Conservation (phyloP, 2,113 vertebrate species). For the Oryzias javanicus region DNA sequence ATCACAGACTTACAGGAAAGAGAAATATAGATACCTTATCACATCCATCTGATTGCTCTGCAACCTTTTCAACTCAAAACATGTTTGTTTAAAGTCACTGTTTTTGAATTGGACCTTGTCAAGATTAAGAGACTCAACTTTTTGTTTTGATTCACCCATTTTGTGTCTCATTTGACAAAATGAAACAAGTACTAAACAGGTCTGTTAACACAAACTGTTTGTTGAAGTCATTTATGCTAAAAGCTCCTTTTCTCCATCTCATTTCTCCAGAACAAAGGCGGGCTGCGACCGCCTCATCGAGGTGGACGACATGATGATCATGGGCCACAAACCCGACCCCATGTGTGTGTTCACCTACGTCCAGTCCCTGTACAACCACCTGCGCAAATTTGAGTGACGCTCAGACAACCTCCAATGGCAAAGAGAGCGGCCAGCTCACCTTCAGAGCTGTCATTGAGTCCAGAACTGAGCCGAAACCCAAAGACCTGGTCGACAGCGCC, state of each 20-base stretch:
- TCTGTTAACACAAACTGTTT: too few relatives aligned
- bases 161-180: background rate
- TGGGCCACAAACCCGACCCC: constrained; percentile 95
- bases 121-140: background rate
- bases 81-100: constrained; percentile 12
- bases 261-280: constrained; percentile 82
- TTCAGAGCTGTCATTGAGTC: background rate
- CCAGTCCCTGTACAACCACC: constrained; percentile 95
- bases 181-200: too few relatives aligned
- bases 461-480: background rate
- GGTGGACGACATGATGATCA: constrained; percentile 98
- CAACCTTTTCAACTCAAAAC: constrained; percentile 1
- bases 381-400: constrained; percentile 89
- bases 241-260: background rate
- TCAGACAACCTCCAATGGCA: background rate
- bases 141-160: background rate
- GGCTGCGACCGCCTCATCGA: constrained; percentile 95
- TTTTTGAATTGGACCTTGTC: constrained; percentile 6
- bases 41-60: background rate
- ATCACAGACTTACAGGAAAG: constrained; percentile 10
- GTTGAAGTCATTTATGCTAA: too few relatives aligned
- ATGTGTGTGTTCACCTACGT: constrained; percentile 99
- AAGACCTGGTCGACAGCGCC: too few relatives aligned
- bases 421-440: background rate
- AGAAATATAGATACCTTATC: constrained; percentile 11